Conservation (phyloP, 2,797 vertebrate species). For the Tenualosa ilisha region DNA sequence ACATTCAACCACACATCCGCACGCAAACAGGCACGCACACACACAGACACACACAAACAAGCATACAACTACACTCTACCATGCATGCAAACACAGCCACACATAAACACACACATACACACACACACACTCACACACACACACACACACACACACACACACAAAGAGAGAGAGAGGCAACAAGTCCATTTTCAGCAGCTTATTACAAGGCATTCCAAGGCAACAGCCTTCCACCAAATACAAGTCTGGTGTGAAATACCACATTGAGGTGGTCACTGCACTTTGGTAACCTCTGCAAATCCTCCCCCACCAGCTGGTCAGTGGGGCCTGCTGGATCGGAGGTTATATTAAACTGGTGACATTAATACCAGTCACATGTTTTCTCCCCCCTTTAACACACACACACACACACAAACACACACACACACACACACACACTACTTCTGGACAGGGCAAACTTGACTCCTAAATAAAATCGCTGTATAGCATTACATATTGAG, state of each 20-base stretch:
- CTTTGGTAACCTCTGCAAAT: slow-evolving; percentile 63
- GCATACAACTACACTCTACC: neutral
- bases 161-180: neutral
- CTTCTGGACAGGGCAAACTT: slow-evolving; percentile 70
- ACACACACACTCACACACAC: slow-evolving; percentile 31
- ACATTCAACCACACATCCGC: neutral
- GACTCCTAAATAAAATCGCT: slow-evolving; percentile 78
- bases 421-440: slow-evolving; percentile 51
- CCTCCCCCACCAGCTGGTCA: slow-evolving; percentile 59
- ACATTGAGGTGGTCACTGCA: slow-evolving; percentile 64
- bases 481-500: slow-evolving; percentile 79
- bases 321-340: slow-evolving; percentile 61
- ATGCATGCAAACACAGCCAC: neutral
- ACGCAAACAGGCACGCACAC: neutral
- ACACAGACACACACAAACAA: neutral
- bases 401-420: slow-evolving; percentile 43
- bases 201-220: slow-evolving; percentile 63
- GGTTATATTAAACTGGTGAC: slow-evolving; percentile 74
- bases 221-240: slow-evolving; percentile 55
- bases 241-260: slow-evolving; percentile 69
- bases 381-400: slow-evolving; percentile 40
- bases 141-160: slow-evolving; percentile 40
- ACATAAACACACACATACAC: neutral
- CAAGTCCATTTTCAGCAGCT: slow-evolving; percentile 31
- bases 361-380: slow-evolving; percentile 74